Conservation (phyloP, 2,888 invertebrate species). For the Hypsopygia costalis region DNA sequence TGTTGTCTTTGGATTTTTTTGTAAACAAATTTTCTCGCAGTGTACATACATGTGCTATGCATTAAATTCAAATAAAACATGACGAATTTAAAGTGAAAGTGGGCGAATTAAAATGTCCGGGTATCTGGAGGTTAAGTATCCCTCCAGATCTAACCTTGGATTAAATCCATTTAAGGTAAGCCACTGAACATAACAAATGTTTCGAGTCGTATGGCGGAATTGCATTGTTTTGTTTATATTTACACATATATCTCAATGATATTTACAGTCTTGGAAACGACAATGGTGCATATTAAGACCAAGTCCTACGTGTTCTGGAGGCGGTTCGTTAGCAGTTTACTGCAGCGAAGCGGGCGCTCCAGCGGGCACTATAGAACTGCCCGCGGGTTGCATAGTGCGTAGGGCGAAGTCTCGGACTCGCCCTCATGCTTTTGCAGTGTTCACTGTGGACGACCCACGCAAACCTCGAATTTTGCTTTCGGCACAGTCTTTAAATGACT, state of each 20-base stretch:
- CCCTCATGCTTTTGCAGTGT: constrained; percentile 85
- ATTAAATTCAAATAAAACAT: constrained; percentile 21
- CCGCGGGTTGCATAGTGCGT: constrained; percentile 80
- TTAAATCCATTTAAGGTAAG: constrained; percentile 84
- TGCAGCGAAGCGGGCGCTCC: constrained; percentile 71
- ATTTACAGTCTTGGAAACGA: constrained; percentile 82
- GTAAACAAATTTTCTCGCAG: constrained; percentile 37
- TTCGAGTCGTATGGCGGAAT: constrained; percentile 20
- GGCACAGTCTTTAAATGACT: constrained; percentile 82
- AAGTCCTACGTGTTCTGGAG: constrained; percentile 73
- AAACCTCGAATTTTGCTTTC: constrained; percentile 84
- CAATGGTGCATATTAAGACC: constrained; percentile 84
- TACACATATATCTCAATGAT: no score
- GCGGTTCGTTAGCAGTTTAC: constrained; percentile 76
- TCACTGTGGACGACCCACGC: constrained; percentile 75
- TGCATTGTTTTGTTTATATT: constrained; percentile 41
- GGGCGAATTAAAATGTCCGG: constrained; percentile 63
- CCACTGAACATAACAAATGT: constrained; percentile 22
- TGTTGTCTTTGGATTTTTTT: constrained; percentile 43
- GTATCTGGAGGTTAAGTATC: constrained; percentile 83
- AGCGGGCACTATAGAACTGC: constrained; percentile 76
- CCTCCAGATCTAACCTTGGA: constrained; percentile 80
- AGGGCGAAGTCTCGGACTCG: constrained; percentile 85
- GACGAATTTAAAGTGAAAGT: constrained; percentile 17
- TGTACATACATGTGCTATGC: constrained; percentile 33